Evolutionary conservation across 2,888 invertebrate genomes (phyloP).

Genomic region (Aphrophora alni): DNA sequence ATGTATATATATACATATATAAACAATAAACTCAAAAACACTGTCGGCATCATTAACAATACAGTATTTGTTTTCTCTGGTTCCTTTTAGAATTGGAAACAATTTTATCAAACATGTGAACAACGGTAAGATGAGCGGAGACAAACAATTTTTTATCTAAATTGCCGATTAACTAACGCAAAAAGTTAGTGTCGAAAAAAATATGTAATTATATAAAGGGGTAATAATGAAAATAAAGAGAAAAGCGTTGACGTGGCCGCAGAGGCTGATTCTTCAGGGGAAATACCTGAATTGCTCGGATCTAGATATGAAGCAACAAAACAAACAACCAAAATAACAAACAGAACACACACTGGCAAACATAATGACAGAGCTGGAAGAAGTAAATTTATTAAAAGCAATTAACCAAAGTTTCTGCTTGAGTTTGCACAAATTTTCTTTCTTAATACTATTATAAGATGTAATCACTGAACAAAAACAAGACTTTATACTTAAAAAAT

Average conservation of each 20-base stretch:
- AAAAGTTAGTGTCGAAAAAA: conserved; percentile 1
- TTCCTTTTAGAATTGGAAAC: neutral
- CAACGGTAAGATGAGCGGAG: neutral
- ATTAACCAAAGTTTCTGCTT: neutral
- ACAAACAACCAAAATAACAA: conserved; percentile 22
- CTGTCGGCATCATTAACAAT: neutral
- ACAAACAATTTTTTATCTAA: neutral
- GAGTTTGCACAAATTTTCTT: neutral
- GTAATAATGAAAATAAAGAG: neutral
- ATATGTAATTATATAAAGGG: neutral
- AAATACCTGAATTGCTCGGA: conserved; percentile 19
- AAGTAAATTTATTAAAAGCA: neutral
- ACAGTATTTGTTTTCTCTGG: neutral
- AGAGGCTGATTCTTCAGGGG: neutral
- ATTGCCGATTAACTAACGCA: neutral
- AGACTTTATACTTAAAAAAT: no score
- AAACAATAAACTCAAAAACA: neutral
- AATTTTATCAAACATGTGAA: neutral
- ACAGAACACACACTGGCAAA: conserved; percentile 10
- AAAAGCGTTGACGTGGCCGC: neutral
- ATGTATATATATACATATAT: neutral
- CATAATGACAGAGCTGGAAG: conserved; percentile 9
- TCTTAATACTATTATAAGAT: conserved; percentile 10
- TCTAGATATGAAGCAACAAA: conserved; percentile 25
- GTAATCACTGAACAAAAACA: neutral